A percentile compares a stretch with the other conserved stretches of the same genome.
These are phyloP conservation scores for Gasteruption jaculator DNA, from an alignment of 2,888 invertebrate species.

Conservation along the genomic window DNA sequence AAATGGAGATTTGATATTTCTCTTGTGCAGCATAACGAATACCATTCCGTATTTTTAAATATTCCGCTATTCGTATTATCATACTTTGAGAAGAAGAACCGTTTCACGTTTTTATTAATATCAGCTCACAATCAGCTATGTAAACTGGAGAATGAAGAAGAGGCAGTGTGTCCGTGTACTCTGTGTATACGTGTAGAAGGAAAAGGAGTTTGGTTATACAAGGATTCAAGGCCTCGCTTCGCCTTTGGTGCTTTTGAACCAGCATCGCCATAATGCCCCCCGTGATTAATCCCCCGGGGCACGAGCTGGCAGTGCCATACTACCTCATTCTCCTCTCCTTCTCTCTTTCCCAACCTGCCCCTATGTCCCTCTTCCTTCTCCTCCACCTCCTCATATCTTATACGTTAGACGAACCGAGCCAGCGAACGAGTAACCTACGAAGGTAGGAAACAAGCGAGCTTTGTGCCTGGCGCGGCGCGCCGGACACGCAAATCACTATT, in stretches of 20 bases:
- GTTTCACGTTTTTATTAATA: too few relatives aligned
- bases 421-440: too few relatives aligned
- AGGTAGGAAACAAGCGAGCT: conserved; percentile 25
- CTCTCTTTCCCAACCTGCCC: conserved; percentile 11
- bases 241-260: conserved; percentile 41
- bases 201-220: not conserved
- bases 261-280: conserved; percentile 42
- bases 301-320: conserved; percentile 28
- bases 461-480: conserved; percentile 22
- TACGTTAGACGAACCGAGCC: conserved; percentile 7
- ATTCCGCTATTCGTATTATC: too few relatives aligned
- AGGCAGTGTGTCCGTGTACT: too few relatives aligned
- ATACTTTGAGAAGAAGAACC: too few relatives aligned
- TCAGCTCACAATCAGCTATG: too few relatives aligned
- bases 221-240: not conserved
- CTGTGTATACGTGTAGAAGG: too few relatives aligned
- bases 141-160: too few relatives aligned
- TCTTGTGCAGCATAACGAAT: too few relatives aligned
- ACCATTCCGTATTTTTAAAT: too few relatives aligned
- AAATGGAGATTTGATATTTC: too few relatives aligned
- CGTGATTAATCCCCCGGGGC: conserved; percentile 46
- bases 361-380: conserved; percentile 6
- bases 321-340: conserved; percentile 23
- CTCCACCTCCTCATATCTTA: conserved; percentile 3
- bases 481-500: conserved; percentile 35